Base-by-base conservation (phyloP, 1,140 invertebrate species). In the Magallana angulata region DNA sequence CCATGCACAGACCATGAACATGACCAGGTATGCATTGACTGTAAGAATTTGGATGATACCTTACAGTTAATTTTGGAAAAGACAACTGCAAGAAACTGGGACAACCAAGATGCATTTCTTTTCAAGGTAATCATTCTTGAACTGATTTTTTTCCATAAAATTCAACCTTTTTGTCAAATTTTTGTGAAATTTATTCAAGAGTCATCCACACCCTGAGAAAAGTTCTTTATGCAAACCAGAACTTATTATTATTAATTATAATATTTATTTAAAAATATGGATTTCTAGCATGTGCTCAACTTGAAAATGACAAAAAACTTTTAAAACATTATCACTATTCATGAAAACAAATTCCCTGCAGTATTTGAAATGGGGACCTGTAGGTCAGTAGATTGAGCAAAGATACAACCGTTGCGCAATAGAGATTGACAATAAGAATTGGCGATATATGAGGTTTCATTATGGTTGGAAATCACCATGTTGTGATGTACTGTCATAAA, bases 31-130 rank as follows among this genome's bases (percentile, higher is more conserved):
- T 87, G 86, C 58, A 4, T 30, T 1, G 24, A 56, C 36, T 86
- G 85, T 60, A 18, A 60, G 11, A n/a, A 81, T 56, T 12, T 86
- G 9, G 7, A 62, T 68, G 84, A 85, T 57, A 7, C 62, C 5
- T n/a, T 85, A 1, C 5, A 1, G 14, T 12, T 16, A 62, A 1
- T 86, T 9, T 48, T 1, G 7, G 56, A 48, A 7, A 12, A 62
- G 59, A 62, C 76, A 36, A 11, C 9, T 7, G 58, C 36, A 6
- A 82, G 8, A 12, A 80, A 86, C 8, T 36, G 76, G 18, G 76
- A 36, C 8, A 81, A 81, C 48, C 18, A 8, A 36, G 76, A 81
- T 56, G 76, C 30, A 36, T 56, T 36, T 18, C 9, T 81, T 14
- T 81, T 81, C 36, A 6, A n/a, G 60, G 60, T 62, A 24, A 24